Evolutionary conservation across 2,888 invertebrate genomes (phyloP), one percentile per base, ranked within the genome.

Genomic region (Stenolophus ochropezus): DNA sequence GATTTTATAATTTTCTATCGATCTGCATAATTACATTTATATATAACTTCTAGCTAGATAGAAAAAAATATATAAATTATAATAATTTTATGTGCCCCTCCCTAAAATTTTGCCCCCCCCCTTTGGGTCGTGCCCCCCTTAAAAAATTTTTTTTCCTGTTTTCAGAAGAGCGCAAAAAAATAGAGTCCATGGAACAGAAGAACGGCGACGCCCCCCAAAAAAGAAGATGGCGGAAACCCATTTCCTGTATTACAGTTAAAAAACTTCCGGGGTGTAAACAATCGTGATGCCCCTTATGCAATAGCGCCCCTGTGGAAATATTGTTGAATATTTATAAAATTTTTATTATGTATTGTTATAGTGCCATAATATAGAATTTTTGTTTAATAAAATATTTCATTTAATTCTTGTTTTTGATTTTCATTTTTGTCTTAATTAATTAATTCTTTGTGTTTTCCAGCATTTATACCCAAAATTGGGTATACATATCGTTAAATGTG

Each of bases 231-330:
- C 90, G 91, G 82, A 91, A 92, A 85, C 91, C 92, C 20, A 92
- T 92, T 82, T 91, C 92, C 16, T 92, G 92, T 86, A 91, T 92
- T 85, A 91, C 91, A 81, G 90, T 92, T 78, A 91, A 91, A 86
- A 91, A 91, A 87, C 90, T 93, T 84, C 91, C 92, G 51, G 91
- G 92, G 6, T 93, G 93, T 86, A 92, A 92, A 85, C 92, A 92
- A 85, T 93, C 93, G 89, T 93, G 92, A 92, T n/a, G n/a, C n/a
- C n/a, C n/a, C n/a, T n/a, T n/a, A 33, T 33, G 5, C 11, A 42
- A 8, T 1, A 42, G 33, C 6, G 11, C 6, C 11, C 6, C 1
- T 42, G 11, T 42, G 33, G 11, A 42, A 42, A 42, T 42, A 42
- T 8, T 42, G 27, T 76, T 76, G 56, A 53, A 58, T 76, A 76